Base-by-base conservation (phyloP, 2,888 invertebrate genomes). In the Eilema sororculum region DNA sequence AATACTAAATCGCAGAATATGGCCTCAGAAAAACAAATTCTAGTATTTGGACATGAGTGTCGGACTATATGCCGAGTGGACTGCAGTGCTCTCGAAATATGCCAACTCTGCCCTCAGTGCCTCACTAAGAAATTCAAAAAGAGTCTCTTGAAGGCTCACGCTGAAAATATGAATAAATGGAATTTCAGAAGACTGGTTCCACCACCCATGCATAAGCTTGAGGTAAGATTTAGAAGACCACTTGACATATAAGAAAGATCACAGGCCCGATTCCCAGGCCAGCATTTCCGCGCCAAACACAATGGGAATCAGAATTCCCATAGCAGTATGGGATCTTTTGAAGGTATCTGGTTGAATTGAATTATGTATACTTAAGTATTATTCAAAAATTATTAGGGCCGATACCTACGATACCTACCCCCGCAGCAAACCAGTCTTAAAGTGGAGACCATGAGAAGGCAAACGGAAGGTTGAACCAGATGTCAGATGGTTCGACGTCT, bases 111-210 rank as follows among this genome's bases (percentile, higher is more conserved):
- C 88, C 96, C 96, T 77, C 96, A 96, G 0, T 99, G 99, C 86
- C 92, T 98, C 58, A 96, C 96, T 2, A 86, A 93, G 1, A 96
- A 96, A 46, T 94, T 97, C 56, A 95, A 95, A 77, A 86, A 91
- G 20, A 95, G 95, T 69, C 89, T 99, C 13, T 94, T 96, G 65
- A 92, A 95, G 75, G 97, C 98, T 0, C 97, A 97, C 85, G 93
- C 96, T 67, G 99, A 99, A 87, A 98, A 98, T 88, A 90, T 97
- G 25, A 97, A 98, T 87, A 96, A 96, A 82, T 97, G 97, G 70
- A 97, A 98, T 79, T 98, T 97, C 89, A 96, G 97, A 84, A 96
- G 99, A 80, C 95, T 99, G 33, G 97, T 98, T 84, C 99, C 99
- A 0, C 97, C 97, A 16, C 87, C 96, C 37, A 96, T 97, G 95